phyloP scores from a whole-genome alignment of 2,888 invertebrate species.

The Cataglyphis livida region DNA sequence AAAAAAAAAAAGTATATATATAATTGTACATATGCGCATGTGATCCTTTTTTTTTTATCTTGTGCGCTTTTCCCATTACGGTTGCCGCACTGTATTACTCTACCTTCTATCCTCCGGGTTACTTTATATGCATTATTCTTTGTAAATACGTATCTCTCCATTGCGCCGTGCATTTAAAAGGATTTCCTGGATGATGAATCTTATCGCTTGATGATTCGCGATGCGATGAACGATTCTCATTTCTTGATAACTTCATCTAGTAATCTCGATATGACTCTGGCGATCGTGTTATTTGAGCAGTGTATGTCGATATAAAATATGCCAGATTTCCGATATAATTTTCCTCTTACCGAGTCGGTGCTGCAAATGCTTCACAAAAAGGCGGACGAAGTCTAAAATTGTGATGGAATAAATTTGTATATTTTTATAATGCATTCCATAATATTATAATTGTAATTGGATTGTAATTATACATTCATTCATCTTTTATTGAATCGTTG shows the following conservation, averaged over 20 bases:
- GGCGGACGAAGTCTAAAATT: neutral
- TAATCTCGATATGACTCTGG: neutral
- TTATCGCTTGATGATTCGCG: slow-evolving; percentile 22
- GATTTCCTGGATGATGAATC: slow-evolving; percentile 35
- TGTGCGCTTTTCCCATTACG: slow-evolving; percentile 67
- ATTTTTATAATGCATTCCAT: neutral
- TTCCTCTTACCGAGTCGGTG: neutral
- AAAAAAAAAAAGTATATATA: neutral
- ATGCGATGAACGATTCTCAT: neutral
- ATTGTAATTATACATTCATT: neutral
- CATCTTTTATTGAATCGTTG: neutral
- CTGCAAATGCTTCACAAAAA: neutral
- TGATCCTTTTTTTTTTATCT: slow-evolving; percentile 50
- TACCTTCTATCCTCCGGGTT: slow-evolving; percentile 50
- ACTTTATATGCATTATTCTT: slow-evolving; percentile 74
- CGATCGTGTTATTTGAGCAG: neutral
- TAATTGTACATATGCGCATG: neutral
- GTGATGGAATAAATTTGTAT: neutral
- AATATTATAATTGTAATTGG: neutral
- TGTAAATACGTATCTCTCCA: slow-evolving; percentile 59
- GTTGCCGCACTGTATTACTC: slow-evolving; percentile 59
- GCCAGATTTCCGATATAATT: neutral
- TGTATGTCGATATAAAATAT: neutral
- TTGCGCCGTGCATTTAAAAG: slow-evolving; percentile 55
- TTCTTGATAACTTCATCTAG: neutral